phyloP scores from a whole-genome alignment of 2,888 invertebrate genomes.

The Argyresthia albistria region DNA sequence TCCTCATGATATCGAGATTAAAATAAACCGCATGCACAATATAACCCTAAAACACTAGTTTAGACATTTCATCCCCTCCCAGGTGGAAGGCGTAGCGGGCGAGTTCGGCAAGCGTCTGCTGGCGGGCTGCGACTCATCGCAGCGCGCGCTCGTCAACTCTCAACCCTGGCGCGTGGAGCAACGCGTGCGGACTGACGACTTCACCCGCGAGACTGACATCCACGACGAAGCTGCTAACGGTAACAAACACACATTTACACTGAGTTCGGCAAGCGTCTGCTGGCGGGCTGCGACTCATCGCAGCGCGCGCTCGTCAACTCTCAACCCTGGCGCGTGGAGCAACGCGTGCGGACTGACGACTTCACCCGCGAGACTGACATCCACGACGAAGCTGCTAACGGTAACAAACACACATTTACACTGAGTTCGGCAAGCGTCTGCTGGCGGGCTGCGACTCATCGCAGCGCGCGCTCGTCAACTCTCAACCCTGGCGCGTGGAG shows the following conservation, averaged over 20 bases:
- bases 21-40: no score
- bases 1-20: no score
- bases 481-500: constrained; percentile 73
- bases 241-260: no score
- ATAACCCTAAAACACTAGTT: background rate
- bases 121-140: constrained; percentile 88
- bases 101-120: constrained; percentile 89
- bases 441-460: constrained; percentile 90
- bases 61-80: background rate
- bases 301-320: constrained; percentile 18
- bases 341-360: constrained; percentile 89
- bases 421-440: constrained; percentile 90
- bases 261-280: constrained; percentile 89
- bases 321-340: constrained; percentile 76
- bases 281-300: constrained; percentile 89
- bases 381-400: constrained; percentile 91
- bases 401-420: no score
- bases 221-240: constrained; percentile 93
- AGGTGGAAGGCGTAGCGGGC: constrained; percentile 86
- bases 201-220: constrained; percentile 64
- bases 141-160: constrained; percentile 13
- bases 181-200: constrained; percentile 88
- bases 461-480: constrained; percentile 20
- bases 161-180: constrained; percentile 78
- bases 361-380: constrained; percentile 66